Conservation (phyloP, 2,888 invertebrate species). For the Rhagonycha lutea region DNA sequence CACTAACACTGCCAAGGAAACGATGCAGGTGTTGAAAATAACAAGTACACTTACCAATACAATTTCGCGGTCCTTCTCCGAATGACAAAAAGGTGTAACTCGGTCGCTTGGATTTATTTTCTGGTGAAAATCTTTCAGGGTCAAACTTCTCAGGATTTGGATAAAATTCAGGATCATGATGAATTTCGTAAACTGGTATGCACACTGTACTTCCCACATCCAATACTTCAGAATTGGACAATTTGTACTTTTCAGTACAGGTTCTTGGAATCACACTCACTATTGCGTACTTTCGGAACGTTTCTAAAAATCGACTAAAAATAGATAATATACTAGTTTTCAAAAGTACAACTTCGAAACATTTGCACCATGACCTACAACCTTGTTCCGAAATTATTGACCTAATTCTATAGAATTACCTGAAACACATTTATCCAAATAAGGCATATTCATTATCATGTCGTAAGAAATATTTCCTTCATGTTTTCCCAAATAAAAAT, state of each 20-base stretch:
- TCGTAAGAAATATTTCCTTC: constrained; percentile 55
- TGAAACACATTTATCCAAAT: constrained; percentile 55
- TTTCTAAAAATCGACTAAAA: constrained; percentile 40
- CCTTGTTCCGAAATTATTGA: no score
- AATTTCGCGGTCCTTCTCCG: constrained; percentile 62
- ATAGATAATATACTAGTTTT: no score
- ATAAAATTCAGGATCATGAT: constrained; percentile 33
- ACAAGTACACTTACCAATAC: no score
- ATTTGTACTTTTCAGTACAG: constrained; percentile 38
- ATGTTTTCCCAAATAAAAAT: constrained; percentile 47
- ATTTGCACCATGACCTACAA: no score
- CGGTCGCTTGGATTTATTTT: constrained; percentile 56
- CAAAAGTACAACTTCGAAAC: no score
- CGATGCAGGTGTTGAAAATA: no score
- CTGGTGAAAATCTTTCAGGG: constrained; percentile 63
- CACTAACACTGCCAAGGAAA: no score
- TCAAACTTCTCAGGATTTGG: constrained; percentile 63
- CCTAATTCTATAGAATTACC: constrained; percentile 35
- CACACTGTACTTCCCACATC: constrained; percentile 36
- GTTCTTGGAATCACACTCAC: constrained; percentile 37
- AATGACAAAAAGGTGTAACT: constrained; percentile 61
- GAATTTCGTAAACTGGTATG: constrained; percentile 40
- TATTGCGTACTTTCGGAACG: constrained; percentile 42
- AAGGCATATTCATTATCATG: constrained; percentile 55
- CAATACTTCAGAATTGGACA: constrained; percentile 38